These are phyloP conservation scores for Azorinus chamasolen DNA, from an alignment of 2,888 invertebrate species.

Conservation along the genomic window DNA sequence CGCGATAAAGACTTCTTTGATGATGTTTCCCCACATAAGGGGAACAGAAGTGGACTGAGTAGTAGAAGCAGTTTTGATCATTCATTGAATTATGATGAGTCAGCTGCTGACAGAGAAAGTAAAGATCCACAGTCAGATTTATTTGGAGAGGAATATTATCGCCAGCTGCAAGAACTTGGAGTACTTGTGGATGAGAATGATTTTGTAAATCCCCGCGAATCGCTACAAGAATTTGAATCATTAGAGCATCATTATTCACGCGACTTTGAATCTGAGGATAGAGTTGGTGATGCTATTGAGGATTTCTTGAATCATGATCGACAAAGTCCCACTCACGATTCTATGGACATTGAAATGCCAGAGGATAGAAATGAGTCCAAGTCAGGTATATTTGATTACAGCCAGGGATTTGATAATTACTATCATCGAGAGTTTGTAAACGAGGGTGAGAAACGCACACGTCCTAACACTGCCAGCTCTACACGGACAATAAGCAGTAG, in stretches of 20 bases:
- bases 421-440: slow-evolving; percentile 51
- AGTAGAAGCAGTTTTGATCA: slow-evolving; percentile 70
- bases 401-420: slow-evolving; percentile 51
- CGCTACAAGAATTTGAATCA: slow-evolving; percentile 80
- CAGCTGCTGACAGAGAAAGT: slow-evolving; percentile 43
- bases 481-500: slow-evolving; percentile 77
- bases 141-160: slow-evolving; percentile 79
- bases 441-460: slow-evolving; percentile 58
- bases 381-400: slow-evolving; percentile 9
- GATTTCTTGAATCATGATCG: slow-evolving; percentile 55
- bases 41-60: slow-evolving; percentile 64
- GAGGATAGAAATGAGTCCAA: background rate
- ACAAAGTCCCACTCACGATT: slow-evolving; percentile 47
- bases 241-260: slow-evolving; percentile 72
- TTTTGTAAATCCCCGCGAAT: slow-evolving; percentile 70
- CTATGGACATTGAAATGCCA: slow-evolving; percentile 55
- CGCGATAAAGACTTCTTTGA: slow-evolving; percentile 38
- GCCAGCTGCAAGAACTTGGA: slow-evolving; percentile 78
- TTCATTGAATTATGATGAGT: slow-evolving; percentile 66
- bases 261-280: slow-evolving; percentile 62
- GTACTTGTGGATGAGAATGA: slow-evolving; percentile 78
- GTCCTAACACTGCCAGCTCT: slow-evolving; percentile 76
- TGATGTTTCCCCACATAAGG: slow-evolving; percentile 27
- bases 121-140: slow-evolving; percentile 69
- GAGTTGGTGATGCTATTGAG: slow-evolving; percentile 60